A percentile compares a stretch with the other conserved stretches of the same genome.
phyloP scores from a whole-genome alignment of 2,888 invertebrate genomes.

The Alentia gelatinosa region DNA sequence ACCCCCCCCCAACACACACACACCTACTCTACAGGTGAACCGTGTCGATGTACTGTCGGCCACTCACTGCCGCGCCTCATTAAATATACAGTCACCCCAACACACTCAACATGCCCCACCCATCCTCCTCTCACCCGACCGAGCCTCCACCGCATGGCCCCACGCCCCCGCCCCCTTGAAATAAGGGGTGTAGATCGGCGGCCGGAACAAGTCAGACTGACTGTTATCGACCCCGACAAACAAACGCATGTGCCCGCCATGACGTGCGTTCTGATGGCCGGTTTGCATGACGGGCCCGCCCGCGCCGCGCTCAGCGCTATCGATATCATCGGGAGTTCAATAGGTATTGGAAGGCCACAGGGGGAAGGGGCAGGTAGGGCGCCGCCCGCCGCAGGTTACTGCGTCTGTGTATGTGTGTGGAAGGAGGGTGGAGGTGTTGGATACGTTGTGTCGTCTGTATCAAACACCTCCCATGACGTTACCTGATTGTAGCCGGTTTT shows the following conservation, averaged over 20 bases:
- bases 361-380: neutral
- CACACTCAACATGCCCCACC: no score
- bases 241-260: neutral
- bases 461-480: no score
- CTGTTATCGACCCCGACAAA: slow-evolving; percentile 46
- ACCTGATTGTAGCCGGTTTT: no score
- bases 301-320: neutral
- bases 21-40: neutral
- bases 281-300: neutral
- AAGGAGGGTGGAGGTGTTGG: no score
- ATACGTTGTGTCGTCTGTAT: no score
- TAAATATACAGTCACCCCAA: slow-evolving; percentile 4
- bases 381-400: no score
- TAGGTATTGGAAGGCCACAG: slow-evolving; percentile 17
- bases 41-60: neutral
- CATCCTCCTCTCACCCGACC: no score
- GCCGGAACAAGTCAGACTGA: slow-evolving; percentile 33
- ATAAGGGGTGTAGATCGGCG: neutral
- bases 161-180: neutral
- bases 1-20: neutral
- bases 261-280: slow-evolving; percentile 24
- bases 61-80: neutral
- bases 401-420: no score
- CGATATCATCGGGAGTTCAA: slow-evolving; percentile 36
- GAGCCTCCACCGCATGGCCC: no score